These are phyloP conservation scores for Plagodis dolabraria DNA, from an alignment of 2,888 invertebrate species.

Conservation along the genomic window DNA sequence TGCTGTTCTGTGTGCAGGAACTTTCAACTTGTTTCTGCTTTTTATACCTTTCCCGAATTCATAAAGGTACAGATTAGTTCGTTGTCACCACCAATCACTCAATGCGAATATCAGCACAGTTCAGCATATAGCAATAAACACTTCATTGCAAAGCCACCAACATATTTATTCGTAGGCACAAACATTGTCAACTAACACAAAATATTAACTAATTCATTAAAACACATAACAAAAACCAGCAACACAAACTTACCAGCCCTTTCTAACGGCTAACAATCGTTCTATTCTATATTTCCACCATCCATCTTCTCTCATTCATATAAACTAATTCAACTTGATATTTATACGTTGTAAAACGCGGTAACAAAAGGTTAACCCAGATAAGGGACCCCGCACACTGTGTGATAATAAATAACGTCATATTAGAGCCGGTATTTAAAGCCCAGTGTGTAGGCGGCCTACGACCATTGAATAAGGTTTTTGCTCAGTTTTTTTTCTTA, in stretches of 20 bases:
- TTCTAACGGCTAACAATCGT: slow-evolving; percentile 45
- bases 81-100: too few species aligned
- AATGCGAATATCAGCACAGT: too few species aligned
- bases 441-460: slow-evolving; percentile 51
- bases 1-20: too few species aligned
- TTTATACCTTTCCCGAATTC: too few species aligned
- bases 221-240: slow-evolving; percentile 26
- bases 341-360: slow-evolving; percentile 56
- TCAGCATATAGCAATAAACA: background rate
- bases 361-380: slow-evolving; percentile 63
- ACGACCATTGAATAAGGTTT: slow-evolving; percentile 34
- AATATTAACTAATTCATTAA: slow-evolving; percentile 32
- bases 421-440: slow-evolving; percentile 66
- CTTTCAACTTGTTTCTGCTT: too few species aligned
- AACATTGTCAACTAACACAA: slow-evolving; percentile 12
- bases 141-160: slow-evolving; percentile 12
- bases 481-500: slow-evolving; percentile 40
- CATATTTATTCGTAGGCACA: too few species aligned
- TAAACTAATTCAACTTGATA: slow-evolving; percentile 65
- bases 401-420: slow-evolving; percentile 72
- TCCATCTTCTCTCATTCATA: slow-evolving; percentile 57
- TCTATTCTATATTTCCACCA: slow-evolving; percentile 45
- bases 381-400: slow-evolving; percentile 66
- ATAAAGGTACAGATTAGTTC: too few species aligned
- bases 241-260: slow-evolving; percentile 41